phyloP scores from a whole-genome alignment of 1,140 invertebrate species.

The Drosophila sturtevanti region DNA sequence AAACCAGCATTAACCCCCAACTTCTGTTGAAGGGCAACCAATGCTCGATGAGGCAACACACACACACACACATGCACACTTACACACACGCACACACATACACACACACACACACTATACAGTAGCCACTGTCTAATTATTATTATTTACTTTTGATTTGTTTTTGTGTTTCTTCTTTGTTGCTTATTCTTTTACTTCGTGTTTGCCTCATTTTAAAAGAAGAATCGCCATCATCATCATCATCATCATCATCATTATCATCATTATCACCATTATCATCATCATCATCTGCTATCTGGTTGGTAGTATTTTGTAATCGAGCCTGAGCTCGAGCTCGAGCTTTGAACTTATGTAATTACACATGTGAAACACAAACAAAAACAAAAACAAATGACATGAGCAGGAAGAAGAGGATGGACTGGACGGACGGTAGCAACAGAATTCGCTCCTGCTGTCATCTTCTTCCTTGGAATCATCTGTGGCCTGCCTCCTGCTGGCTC shows the following conservation, averaged over 20 bases:
- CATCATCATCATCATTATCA: slow-evolving; percentile 4
- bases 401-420: too few relatives aligned
- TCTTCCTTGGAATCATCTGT: not conserved
- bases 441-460: too few relatives aligned
- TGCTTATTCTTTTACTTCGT: slow-evolving; percentile 34
- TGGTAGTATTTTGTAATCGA: slow-evolving; percentile 45
- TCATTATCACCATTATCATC: too few relatives aligned
- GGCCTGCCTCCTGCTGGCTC: slow-evolving; percentile 16
- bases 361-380: slow-evolving; percentile 10
- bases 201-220: slow-evolving; percentile 3
- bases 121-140: slow-evolving; percentile 52
- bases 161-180: slow-evolving; percentile 29
- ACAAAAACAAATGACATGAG: not conserved
- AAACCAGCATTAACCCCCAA: slow-evolving; percentile 31
- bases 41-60: slow-evolving; percentile 25
- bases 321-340: slow-evolving; percentile 43
- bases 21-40: slow-evolving; percentile 56
- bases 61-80: too few relatives aligned
- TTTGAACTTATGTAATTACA: slow-evolving; percentile 76
- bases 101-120: slow-evolving; percentile 46
- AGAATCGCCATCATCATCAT: slow-evolving; percentile 42
- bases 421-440: not conserved
- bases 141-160: slow-evolving; percentile 67
- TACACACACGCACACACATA: too few relatives aligned
- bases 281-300: not conserved